Percentiles rank a stretch among this genome's conserved stretches.
These are phyloP conservation scores for Erinaceus europaeus DNA, from an alignment of 2,113 vertebrate species.

Conservation along the genomic window DNA sequence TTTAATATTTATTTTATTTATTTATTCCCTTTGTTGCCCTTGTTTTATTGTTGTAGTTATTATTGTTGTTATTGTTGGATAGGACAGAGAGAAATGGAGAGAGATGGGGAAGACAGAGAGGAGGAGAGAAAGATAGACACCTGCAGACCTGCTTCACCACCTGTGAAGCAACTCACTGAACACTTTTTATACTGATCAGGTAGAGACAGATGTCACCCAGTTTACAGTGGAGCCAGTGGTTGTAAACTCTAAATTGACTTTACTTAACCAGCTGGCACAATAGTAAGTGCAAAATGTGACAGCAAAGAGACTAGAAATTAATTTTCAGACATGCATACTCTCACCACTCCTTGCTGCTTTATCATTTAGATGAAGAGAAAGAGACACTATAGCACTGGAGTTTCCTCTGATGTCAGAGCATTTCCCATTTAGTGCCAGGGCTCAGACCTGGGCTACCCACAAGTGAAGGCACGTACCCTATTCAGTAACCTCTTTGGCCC, in stretches of 20 bases:
- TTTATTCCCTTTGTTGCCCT: too few relatives aligned
- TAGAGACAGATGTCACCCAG: slow-evolving; percentile 2
- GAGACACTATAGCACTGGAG: too few relatives aligned
- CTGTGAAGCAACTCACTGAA: background rate
- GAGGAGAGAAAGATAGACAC: background rate
- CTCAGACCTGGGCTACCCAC: background rate
- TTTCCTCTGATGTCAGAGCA: background rate
- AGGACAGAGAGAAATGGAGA: too few relatives aligned
- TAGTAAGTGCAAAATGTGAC: background rate
- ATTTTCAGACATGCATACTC: too few relatives aligned
- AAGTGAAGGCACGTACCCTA: background rate
- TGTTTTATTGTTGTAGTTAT: too few relatives aligned
- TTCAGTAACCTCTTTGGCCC: too few relatives aligned
- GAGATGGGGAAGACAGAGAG: too few relatives aligned
- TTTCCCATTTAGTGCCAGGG: background rate
- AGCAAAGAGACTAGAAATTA: slow-evolving; percentile 24
- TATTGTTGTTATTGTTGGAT: too few relatives aligned
- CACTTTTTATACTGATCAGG: background rate
- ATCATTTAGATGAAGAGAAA: too few relatives aligned
- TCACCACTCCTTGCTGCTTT: too few relatives aligned
- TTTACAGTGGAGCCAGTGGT: background rate
- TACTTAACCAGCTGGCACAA: slow-evolving; percentile 45
- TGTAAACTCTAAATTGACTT: slow-evolving; percentile 37
- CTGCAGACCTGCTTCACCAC: background rate
- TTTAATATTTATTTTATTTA: too few relatives aligned